Base-by-base conservation (phyloP, 2,888 invertebrate species). In the Epistrophella euchroma region DNA sequence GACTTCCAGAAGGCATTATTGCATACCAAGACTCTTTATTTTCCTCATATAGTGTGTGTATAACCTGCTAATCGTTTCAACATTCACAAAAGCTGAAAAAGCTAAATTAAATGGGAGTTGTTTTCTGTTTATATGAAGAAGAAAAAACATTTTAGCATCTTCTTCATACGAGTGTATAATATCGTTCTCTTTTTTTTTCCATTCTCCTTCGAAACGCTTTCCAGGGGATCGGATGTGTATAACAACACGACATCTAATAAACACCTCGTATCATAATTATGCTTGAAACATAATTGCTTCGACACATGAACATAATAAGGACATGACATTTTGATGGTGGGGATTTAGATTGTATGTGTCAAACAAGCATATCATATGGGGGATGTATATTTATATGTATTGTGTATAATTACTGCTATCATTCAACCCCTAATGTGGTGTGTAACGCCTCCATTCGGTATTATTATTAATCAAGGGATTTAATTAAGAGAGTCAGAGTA, bases 271-370 rank as follows among this genome's bases (percentile, higher is more conserved):
- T 82, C 82, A 86, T 82, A 86, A 86, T 86, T 82, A 86, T 78
- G 82, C 86, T 73, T 70, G 74, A 56, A 82, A 86, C 82, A 82
- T 86, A 86, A 86, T 86, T 86, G 86, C 86, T 78, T 66, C 73
- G 86, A 86, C 86, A 86, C 86, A 86, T 86, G 86, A 86, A 82
- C 86, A 86, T 86, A 86, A 86, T 82, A 81, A 86, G 81, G 77
- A 86, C 82, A 86, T 78, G 82, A 86, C 73, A 66, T 82, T 74
- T 11, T 50, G 75, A 45, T 58, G 58, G 37, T 25, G 40, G 25
- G 60, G 72, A 64, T 35, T 35, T 52, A 28, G 55, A 28, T 64
- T 60, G 40, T 50, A 68, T n/a, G 22, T 62, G 72, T 40, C 66
- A 37, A 71, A 56, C 72, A 68, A 28, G 70, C n/a, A 64, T 81